These are phyloP conservation scores for Pristionchus entomophagus DNA, from an alignment of 2,888 invertebrate genomes.

Conservation along the genomic window DNA sequence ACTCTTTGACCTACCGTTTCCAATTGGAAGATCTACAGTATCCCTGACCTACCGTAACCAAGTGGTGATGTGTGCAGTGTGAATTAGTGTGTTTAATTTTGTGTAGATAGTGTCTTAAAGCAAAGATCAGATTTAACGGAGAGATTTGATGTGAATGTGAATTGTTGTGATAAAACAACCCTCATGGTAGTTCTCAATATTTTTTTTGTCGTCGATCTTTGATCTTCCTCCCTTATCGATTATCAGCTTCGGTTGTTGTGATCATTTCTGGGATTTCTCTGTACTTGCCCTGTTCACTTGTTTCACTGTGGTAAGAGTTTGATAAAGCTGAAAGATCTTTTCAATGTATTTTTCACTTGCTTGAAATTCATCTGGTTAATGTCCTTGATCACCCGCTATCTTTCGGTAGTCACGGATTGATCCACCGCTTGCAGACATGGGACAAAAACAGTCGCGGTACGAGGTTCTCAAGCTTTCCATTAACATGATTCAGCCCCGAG, in stretches of 20 bases:
- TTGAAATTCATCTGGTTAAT: neutral
- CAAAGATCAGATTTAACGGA: neutral
- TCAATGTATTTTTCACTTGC: neutral
- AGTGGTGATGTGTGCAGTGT: neutral
- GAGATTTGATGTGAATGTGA: neutral
- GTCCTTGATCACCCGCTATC: neutral
- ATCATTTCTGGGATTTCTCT: neutral
- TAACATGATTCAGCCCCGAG: conserved; percentile 72
- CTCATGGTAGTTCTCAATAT: neutral
- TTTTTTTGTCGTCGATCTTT: neutral
- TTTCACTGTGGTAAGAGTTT: neutral
- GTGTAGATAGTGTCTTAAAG: neutral
- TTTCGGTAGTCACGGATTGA: neutral
- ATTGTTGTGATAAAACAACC: neutral
- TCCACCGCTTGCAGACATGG: neutral
- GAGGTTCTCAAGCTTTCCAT: conserved; percentile 63
- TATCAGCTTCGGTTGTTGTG: neutral
- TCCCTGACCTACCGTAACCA: neutral
- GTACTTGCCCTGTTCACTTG: neutral
- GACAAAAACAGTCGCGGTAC: no score
- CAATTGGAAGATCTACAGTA: neutral
- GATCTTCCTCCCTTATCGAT: neutral
- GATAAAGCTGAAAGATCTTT: neutral
- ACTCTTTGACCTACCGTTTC: neutral
- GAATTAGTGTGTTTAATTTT: neutral